Conservation (phyloP, 2,888 invertebrate species). For the Eutolmus rufibarbis region DNA sequence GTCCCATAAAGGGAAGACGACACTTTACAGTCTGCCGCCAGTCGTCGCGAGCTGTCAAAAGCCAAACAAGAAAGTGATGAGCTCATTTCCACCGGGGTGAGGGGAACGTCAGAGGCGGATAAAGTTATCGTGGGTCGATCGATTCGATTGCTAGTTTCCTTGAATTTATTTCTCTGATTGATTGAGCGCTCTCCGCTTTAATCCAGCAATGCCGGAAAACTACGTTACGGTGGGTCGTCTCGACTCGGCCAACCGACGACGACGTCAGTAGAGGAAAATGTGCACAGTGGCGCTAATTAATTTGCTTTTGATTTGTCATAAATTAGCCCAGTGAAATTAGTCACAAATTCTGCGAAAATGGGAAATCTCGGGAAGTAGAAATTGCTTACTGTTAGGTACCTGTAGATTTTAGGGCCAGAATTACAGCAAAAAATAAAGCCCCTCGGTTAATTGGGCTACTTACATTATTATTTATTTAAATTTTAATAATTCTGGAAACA, state of each 20-base stretch:
- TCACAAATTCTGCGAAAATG: no score
- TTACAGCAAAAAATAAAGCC: no score
- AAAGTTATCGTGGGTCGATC: neutral
- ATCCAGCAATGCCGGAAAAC: neutral
- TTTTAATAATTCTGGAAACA: no score
- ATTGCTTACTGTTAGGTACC: no score
- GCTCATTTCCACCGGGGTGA: neutral
- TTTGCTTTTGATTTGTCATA: neutral
- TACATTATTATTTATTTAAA: no score
- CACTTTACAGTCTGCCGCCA: neutral
- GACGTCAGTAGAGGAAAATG: neutral
- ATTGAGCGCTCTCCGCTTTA: neutral
- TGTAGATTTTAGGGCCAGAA: no score
- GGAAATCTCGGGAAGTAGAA: no score
- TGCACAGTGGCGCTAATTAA: neutral
- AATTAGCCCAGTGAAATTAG: no score
- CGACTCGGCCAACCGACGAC: no score
- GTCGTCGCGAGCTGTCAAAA: neutral
- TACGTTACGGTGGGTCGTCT: neutral
- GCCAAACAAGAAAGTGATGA: neutral
- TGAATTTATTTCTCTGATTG: neutral
- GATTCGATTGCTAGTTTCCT: neutral
- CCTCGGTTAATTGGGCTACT: no score
- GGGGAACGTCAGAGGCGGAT: neutral
- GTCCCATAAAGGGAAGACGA: conserved; percentile 4